Evolutionary conservation across 2,797 vertebrate genomes (phyloP).

Genomic region (Lacerta agilis): DNA sequence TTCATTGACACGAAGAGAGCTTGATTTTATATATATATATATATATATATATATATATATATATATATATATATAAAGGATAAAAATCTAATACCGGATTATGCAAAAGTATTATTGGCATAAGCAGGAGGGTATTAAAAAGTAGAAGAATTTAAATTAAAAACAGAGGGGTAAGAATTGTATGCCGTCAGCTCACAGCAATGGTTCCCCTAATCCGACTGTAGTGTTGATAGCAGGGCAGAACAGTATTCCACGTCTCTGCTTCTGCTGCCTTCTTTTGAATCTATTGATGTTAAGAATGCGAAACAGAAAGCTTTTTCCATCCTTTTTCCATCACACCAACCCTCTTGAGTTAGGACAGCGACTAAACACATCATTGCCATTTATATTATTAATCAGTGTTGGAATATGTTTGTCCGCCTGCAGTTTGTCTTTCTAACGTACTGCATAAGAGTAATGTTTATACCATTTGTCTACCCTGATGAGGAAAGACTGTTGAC

Average conservation of each 20-base stretch:
- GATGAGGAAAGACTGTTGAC: neutral
- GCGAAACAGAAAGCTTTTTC: slow-evolving; percentile 25
- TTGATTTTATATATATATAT: neutral
- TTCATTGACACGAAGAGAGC: neutral
- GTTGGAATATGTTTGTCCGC: neutral
- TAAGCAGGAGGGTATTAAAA: slow-evolving; percentile 1
- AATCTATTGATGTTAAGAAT: slow-evolving; percentile 27
- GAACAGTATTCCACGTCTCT: neutral
- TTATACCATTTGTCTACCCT: neutral
- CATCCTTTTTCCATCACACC: neutral
- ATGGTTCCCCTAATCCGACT: slow-evolving; percentile 35
- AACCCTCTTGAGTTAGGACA: neutral
- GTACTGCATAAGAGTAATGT: neutral
- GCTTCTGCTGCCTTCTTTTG: neutral
- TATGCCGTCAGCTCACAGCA: neutral
- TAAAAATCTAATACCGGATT: slow-evolving; percentile 26
- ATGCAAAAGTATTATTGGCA: slow-evolving; percentile 21
- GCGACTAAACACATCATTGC: neutral
- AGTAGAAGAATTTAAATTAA: slow-evolving; percentile 32
- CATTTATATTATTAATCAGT: slow-evolving; percentile 3
- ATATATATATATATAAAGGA: neutral
- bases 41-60: neutral
- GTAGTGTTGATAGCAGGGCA: slow-evolving; percentile 8
- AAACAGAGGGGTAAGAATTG: neutral
- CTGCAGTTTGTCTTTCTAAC: neutral